Conservation (phyloP, 2,888 invertebrate species). For the Tetropium fuscum region DNA sequence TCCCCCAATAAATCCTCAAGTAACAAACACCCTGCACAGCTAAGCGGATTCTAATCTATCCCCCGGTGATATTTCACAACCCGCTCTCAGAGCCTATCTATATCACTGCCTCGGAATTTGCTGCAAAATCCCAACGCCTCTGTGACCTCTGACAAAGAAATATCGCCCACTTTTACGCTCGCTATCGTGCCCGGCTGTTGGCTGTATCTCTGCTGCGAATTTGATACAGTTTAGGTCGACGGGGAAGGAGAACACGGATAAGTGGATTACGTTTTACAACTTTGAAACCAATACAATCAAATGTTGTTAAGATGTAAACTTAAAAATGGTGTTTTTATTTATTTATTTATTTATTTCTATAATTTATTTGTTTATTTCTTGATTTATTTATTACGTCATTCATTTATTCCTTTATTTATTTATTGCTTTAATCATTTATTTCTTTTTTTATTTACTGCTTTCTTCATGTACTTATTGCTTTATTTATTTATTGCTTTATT, state of each 20-base stretch:
- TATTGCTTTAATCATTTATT: too few relatives aligned
- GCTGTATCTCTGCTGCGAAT: slow-evolving; percentile 21
- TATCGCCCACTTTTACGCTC: slow-evolving; percentile 44
- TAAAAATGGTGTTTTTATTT: too few relatives aligned
- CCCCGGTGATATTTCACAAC: slow-evolving; percentile 64
- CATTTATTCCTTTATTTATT: too few relatives aligned
- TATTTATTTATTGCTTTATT: too few relatives aligned
- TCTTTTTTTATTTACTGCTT: too few relatives aligned
- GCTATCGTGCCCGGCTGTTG: slow-evolving; percentile 28
- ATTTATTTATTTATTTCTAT: too few relatives aligned
- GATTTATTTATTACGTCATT: too few relatives aligned
- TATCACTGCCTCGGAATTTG: slow-evolving; percentile 43
- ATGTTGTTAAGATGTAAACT: neutral
- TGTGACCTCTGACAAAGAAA: slow-evolving; percentile 57
- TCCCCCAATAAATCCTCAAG: slow-evolving; percentile 62
- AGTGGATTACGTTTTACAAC: too few relatives aligned
- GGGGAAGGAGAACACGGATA: neutral
- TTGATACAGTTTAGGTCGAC: neutral
- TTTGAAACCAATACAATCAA: too few relatives aligned
- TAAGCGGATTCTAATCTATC: slow-evolving; percentile 65
- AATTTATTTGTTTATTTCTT: too few relatives aligned
- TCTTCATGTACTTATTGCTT: too few relatives aligned
- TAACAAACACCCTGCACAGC: slow-evolving; percentile 62
- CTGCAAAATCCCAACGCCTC: slow-evolving; percentile 37
- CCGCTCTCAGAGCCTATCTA: slow-evolving; percentile 54